These are phyloP conservation scores for Rapana venosa DNA, from an alignment of 2,888 invertebrate species.

Conservation along the genomic window DNA sequence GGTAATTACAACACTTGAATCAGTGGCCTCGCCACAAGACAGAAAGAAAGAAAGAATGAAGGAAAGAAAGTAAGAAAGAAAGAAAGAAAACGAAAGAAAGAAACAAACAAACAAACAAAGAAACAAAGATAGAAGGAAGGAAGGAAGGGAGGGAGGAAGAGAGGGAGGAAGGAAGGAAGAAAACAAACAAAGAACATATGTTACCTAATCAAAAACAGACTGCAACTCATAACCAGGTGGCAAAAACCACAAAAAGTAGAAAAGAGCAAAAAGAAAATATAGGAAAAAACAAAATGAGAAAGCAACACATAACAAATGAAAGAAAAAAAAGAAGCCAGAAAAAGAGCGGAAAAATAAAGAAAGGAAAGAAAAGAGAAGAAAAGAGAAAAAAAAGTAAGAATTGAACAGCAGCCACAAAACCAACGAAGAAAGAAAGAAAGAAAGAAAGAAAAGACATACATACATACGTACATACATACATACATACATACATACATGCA, in stretches of 20 bases:
- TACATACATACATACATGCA: constrained; percentile 24
- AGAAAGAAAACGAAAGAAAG: not conserved
- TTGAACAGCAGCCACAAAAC: no score
- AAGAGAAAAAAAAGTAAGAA: no score
- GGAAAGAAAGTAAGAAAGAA: not conserved
- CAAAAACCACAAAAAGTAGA: no score
- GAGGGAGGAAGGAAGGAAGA: not conserved
- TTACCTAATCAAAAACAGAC: no score
- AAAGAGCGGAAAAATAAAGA: no score
- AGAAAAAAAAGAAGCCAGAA: not conserved
- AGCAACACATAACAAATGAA: not conserved
- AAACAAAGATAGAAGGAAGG: not conserved
- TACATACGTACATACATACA: not conserved
- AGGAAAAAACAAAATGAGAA: not conserved
- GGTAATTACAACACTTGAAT: not conserved
- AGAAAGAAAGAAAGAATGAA: not conserved
- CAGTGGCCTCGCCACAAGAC: no score
- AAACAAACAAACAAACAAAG: not conserved
- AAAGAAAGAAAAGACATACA: not conserved
- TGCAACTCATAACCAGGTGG: no score
- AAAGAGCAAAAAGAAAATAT: no score
- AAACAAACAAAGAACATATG: not conserved
- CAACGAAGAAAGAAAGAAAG: no score
- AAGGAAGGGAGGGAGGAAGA: not conserved
- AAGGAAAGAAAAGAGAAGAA: no score